phyloP scores from a whole-genome alignment of 2,113 vertebrate genomes.

The Numida meleagris region DNA sequence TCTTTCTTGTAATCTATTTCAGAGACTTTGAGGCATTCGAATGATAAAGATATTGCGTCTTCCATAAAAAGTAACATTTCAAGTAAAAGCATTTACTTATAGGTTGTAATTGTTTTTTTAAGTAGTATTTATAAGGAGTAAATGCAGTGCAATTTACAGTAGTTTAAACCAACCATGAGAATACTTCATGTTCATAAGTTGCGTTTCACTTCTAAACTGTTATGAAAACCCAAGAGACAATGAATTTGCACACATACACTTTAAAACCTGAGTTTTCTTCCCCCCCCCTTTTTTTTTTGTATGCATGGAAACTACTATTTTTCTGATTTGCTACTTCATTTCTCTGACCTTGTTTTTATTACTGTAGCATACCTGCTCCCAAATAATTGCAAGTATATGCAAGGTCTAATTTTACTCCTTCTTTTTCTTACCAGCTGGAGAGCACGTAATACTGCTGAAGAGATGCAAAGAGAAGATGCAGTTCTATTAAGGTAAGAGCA shows the following conservation, averaged over 20 bases:
- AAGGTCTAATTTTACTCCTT: neutral
- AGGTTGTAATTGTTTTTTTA: constrained; percentile 48
- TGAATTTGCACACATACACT: constrained; percentile 24
- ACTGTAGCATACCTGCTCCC: neutral
- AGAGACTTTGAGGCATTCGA: neutral
- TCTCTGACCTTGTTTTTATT: neutral
- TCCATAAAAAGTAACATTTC: constrained; percentile 8
- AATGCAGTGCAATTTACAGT: constrained; percentile 17
- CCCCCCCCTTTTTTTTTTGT: neutral
- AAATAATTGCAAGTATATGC: neutral
- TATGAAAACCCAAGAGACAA: neutral
- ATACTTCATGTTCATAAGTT: constrained; percentile 10
- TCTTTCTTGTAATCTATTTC: neutral
- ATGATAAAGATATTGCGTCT: neutral
- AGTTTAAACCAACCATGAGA: constrained; percentile 35
- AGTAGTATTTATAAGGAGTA: constrained; percentile 7
- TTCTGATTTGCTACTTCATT: neutral
- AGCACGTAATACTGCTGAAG: neutral
- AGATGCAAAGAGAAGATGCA: neutral
- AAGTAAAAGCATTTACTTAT: constrained; percentile 37
- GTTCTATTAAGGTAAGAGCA: neutral
- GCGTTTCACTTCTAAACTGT: constrained; percentile 39
- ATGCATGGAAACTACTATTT: neutral
- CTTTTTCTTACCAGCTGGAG: neutral
- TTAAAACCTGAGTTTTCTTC: neutral